A percentile compares a stretch with the other conserved stretches of the same genome.
phyloP scores from a whole-genome alignment of 64 coral and sea anemone genomes.

The Catalaphyllia jardinei region DNA sequence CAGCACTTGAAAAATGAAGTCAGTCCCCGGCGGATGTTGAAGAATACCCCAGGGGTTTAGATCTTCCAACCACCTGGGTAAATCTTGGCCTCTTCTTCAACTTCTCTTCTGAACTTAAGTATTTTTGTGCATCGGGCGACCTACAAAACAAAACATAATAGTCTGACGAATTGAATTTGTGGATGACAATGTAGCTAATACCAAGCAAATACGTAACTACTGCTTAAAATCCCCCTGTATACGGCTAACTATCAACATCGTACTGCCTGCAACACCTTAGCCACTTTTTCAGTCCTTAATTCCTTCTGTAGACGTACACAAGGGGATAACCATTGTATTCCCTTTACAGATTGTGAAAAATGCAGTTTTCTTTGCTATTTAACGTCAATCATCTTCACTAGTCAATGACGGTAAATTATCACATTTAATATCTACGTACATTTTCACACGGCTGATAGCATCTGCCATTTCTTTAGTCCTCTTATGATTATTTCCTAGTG shows the following conservation, averaged over 20 bases:
- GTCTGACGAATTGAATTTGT: neutral
- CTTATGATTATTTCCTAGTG: conserved; percentile 46
- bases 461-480: conserved; percentile 51
- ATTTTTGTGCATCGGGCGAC: conserved; percentile 70
- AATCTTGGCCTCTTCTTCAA: conserved; percentile 86
- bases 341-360: no score
- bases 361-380: no score
- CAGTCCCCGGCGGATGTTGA: conserved; percentile 31
- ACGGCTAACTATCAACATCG: no score
- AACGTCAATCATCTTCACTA: neutral
- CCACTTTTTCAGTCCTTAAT: no score
- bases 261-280: no score
- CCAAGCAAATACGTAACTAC: no score
- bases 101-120: conserved; percentile 81
- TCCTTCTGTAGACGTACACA: no score
- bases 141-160: conserved; percentile 3
- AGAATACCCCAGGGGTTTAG: conserved; percentile 63
- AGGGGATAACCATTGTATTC: no score
- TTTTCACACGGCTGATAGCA: conserved; percentile 32
- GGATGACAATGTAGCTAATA: no score
- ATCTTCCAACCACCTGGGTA: conserved; percentile 77
- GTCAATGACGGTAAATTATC: neutral
- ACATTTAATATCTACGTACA: neutral
- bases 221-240: no score
- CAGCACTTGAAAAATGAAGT: neutral